Conservation (phyloP, 2,797 vertebrate genomes). For the Danio aesculapii region DNA sequence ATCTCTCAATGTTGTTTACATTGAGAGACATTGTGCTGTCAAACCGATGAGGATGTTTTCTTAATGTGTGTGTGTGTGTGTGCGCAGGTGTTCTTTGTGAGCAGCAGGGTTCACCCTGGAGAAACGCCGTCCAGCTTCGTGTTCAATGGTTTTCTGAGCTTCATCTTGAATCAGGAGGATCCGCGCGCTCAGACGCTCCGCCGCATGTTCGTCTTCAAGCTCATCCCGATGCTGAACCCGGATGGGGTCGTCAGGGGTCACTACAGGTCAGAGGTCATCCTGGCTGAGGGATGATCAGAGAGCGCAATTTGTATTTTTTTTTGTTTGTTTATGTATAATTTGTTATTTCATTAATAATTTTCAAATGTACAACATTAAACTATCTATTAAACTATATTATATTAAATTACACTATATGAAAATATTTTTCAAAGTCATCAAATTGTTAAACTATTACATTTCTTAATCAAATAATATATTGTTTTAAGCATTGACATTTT, state of each 20-base stretch:
- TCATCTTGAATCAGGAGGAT: conserved; percentile 92
- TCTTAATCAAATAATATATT: no score
- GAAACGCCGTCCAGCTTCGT: conserved; percentile 97
- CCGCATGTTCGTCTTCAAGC: conserved; percentile 94
- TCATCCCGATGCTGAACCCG: conserved; percentile 97
- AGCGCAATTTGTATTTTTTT: no score
- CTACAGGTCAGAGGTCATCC: conserved; percentile 85
- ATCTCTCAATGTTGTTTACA: no score
- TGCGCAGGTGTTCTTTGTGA: conserved; percentile 93
- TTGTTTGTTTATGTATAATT: not conserved
- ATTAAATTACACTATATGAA: no score
- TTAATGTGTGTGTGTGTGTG: not conserved
- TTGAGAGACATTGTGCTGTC: not conserved
- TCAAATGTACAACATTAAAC: no score
- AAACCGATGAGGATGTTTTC: not conserved
- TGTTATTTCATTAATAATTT: not conserved
- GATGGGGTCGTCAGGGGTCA: conserved; percentile 94
- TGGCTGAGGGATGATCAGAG: not conserved
- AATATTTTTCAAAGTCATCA: no score
- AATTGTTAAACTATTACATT: no score
- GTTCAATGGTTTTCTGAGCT: conserved; percentile 95
- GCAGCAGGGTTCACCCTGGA: conserved; percentile 95
- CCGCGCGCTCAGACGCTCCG: conserved; percentile 91
- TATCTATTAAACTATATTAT: no score
- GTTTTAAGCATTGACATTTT: no score